Conservation (phyloP, 2,113 vertebrate species). For the Pontoporia blainvillei region DNA sequence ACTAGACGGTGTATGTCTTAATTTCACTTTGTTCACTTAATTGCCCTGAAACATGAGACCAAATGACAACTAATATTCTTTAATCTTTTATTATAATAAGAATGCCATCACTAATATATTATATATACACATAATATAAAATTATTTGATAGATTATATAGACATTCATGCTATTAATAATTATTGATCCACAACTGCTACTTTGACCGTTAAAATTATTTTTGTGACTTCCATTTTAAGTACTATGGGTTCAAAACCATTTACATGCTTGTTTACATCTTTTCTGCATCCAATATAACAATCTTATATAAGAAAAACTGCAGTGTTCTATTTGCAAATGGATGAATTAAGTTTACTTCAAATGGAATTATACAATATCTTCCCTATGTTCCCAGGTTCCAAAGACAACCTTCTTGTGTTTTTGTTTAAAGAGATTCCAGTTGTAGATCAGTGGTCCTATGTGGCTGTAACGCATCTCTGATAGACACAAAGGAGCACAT, state of each 20-base stretch:
- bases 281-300: background rate
- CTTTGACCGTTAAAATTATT: background rate
- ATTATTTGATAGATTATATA: background rate
- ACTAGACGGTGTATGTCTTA: background rate
- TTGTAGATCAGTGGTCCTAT: background rate
- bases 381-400: background rate
- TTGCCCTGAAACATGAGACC: background rate
- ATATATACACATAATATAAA: background rate
- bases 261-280: background rate
- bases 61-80: background rate
- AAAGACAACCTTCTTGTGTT: background rate
- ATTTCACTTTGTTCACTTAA: background rate
- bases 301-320: background rate
- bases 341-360: background rate
- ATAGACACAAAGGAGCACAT: background rate
- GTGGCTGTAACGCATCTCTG: background rate
- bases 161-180: background rate
- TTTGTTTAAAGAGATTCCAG: background rate
- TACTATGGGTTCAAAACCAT: background rate
- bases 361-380: background rate
- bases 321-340: background rate
- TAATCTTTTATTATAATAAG: background rate
- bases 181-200: background rate
- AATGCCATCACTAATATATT: background rate
- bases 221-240: background rate